These are phyloP conservation scores for Hyposmocoma kahamanoa DNA, from an alignment of 1,140 invertebrate species.

Conservation along the genomic window DNA sequence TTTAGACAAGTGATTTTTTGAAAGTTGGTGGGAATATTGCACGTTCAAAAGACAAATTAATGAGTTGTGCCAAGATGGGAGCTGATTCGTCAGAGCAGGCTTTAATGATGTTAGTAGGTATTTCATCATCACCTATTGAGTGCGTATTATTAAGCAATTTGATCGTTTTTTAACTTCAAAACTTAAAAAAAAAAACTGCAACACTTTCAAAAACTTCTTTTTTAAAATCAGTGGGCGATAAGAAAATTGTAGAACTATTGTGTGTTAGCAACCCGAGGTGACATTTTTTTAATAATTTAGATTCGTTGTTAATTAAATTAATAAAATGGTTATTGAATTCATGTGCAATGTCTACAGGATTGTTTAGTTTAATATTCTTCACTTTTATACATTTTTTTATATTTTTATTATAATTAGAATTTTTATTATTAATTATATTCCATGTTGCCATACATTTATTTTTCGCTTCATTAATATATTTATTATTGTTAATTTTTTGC, in stretches of 20 bases:
- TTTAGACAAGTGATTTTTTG: constrained; percentile 2
- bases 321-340: constrained; percentile 3
- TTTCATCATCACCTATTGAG: constrained; percentile 3
- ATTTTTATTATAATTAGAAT: not conserved
- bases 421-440: constrained; percentile 4
- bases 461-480: not conserved
- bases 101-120: constrained; percentile 5
- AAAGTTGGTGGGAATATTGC: not conserved
- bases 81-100: not conserved
- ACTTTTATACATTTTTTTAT: not conserved
- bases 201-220: too few species aligned
- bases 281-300: not conserved
- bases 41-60: constrained; percentile 3
- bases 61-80: not conserved
- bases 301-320: not conserved
- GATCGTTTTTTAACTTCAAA: too few species aligned
- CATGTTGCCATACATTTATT: constrained; percentile 5
- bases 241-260: not conserved
- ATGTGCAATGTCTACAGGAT: constrained; percentile 2
- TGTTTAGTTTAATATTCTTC: not conserved
- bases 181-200: too few species aligned
- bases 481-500: constrained; percentile 3
- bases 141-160: not conserved
- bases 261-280: not conserved
- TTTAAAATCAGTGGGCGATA: not conserved